Percentiles rank a stretch among this genome's conserved stretches.
These are phyloP conservation scores for Scaptomyza caliginosa DNA, from an alignment of 2,888 invertebrate genomes.

Conservation along the genomic window DNA sequence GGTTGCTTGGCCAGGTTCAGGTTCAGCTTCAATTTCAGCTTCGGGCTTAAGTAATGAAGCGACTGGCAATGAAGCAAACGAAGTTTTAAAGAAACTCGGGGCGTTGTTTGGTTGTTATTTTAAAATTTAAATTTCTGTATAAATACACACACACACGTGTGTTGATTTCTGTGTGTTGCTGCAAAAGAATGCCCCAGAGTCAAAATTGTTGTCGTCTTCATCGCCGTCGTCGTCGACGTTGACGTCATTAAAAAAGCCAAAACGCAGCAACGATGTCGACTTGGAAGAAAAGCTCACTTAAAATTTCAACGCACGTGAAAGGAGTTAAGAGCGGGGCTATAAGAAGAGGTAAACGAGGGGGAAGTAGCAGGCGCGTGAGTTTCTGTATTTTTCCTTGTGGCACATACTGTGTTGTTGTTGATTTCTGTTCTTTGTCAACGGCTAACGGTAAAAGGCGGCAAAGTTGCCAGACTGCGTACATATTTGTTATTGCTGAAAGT, in stretches of 20 bases:
- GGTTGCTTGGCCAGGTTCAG: conserved; percentile 23
- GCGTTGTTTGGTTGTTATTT: conserved; percentile 66
- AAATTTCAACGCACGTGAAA: conserved; percentile 75
- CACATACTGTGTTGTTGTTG: conserved; percentile 11
- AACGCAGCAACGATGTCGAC: conserved; percentile 55
- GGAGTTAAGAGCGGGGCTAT: conserved; percentile 21
- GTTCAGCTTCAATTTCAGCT: conserved; percentile 21
- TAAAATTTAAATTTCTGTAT: conserved; percentile 79
- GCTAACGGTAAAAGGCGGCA: conserved; percentile 50
- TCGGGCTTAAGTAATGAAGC: conserved; percentile 61
- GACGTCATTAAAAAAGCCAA: conserved; percentile 78
- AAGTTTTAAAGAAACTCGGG: conserved; percentile 23
- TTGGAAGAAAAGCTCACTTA: conserved; percentile 72
- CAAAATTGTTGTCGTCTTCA: conserved; percentile 14
- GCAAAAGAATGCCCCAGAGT: conserved; percentile 76
- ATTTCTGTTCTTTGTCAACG: conserved; percentile 27
- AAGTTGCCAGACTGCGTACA: conserved; percentile 18
- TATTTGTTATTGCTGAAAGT: conserved; percentile 34
- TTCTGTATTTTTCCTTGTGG: conserved; percentile 12
- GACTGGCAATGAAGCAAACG: conserved; percentile 54
- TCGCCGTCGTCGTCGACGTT: conserved; percentile 46
- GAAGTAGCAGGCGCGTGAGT: conserved; percentile 19
- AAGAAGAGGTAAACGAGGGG: background rate
- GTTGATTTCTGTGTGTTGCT: conserved; percentile 53
- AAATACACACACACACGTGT: conserved; percentile 48